Percentiles rank a stretch among this genome's conserved stretches.
phyloP scores from a whole-genome alignment of 2,888 invertebrate genomes.

The Parelbella ahira region DNA sequence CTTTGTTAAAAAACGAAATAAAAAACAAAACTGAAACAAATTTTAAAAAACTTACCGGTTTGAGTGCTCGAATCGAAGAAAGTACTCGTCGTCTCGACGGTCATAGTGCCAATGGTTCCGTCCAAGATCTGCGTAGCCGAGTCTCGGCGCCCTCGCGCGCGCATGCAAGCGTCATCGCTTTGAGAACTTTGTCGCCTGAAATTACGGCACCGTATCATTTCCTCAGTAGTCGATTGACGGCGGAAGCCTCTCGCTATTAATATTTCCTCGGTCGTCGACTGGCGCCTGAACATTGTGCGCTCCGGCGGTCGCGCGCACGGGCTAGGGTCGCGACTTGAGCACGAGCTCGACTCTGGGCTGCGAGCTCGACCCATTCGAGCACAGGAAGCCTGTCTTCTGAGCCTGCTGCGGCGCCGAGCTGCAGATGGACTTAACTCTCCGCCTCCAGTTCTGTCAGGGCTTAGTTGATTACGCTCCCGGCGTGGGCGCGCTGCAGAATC shows the following conservation, averaged over 20 bases:
- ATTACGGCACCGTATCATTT: slow-evolving; percentile 95
- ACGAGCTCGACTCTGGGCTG: slow-evolving; percentile 87
- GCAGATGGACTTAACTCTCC: slow-evolving; percentile 89
- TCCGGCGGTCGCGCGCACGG: slow-evolving; percentile 84
- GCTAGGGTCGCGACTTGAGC: slow-evolving; percentile 91
- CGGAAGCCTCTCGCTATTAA: slow-evolving; percentile 94
- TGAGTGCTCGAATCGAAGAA: slow-evolving; percentile 96
- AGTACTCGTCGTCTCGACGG: slow-evolving; percentile 94
- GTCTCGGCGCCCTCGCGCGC: slow-evolving; percentile 87
- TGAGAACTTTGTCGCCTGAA: slow-evolving; percentile 95
- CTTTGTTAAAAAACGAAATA: too few relatives aligned
- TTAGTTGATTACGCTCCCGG: slow-evolving; percentile 88
- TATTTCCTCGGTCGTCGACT: slow-evolving; percentile 95
- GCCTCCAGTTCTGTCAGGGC: slow-evolving; percentile 90
- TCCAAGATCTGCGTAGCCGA: slow-evolving; percentile 95
- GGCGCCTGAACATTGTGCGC: slow-evolving; percentile 89
- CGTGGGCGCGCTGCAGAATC: slow-evolving; percentile 90
- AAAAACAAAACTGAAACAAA: too few relatives aligned
- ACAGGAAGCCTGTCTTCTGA: slow-evolving; percentile 90
- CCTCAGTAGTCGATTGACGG: slow-evolving; percentile 94
- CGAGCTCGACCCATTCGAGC: slow-evolving; percentile 80
- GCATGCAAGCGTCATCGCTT: slow-evolving; percentile 88
- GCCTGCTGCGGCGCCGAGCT: slow-evolving; percentile 83
- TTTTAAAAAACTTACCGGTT: slow-evolving; percentile 95
- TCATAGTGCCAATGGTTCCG: slow-evolving; percentile 95